These are phyloP conservation scores for Linepithema humile DNA, from an alignment of 1,140 invertebrate species.

Conservation along the genomic window DNA sequence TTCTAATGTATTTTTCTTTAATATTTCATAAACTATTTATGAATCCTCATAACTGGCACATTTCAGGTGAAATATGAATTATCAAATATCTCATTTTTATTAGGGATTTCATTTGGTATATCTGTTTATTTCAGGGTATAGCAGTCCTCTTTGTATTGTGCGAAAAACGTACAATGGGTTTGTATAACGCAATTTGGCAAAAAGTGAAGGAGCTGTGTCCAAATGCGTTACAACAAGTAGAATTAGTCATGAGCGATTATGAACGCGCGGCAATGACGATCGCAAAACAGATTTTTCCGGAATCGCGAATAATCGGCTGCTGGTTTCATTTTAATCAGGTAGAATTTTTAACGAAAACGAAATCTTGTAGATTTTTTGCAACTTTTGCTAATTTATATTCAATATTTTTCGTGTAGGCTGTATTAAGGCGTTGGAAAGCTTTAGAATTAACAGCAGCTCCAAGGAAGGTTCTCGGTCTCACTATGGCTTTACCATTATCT, in stretches of 20 bases:
- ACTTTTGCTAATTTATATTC: neutral
- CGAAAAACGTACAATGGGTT: neutral
- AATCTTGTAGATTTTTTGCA: neutral
- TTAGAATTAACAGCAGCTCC: neutral
- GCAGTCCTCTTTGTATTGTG: neutral
- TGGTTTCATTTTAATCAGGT: conserved; percentile 15
- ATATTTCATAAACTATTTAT: no score
- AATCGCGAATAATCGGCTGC: neutral
- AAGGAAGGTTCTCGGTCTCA: neutral
- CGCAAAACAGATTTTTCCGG: neutral
- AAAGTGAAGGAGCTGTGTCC: neutral
- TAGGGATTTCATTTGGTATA: neutral
- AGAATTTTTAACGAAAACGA: neutral
- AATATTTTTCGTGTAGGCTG: neutral
- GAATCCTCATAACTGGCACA: no score
- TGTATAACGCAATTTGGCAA: neutral
- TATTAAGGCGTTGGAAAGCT: neutral
- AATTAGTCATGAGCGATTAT: neutral
- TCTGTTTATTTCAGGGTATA: neutral
- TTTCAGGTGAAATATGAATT: neutral
- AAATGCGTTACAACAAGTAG: neutral
- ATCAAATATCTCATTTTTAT: no score
- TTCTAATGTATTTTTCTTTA: no score
- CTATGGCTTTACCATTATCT: conserved; percentile 6
- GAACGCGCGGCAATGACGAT: neutral